Percentiles rank a stretch among this genome's conserved stretches.
phyloP scores from a whole-genome alignment of 2,797 vertebrate species.

The Pantherophis alleghaniensis region DNA sequence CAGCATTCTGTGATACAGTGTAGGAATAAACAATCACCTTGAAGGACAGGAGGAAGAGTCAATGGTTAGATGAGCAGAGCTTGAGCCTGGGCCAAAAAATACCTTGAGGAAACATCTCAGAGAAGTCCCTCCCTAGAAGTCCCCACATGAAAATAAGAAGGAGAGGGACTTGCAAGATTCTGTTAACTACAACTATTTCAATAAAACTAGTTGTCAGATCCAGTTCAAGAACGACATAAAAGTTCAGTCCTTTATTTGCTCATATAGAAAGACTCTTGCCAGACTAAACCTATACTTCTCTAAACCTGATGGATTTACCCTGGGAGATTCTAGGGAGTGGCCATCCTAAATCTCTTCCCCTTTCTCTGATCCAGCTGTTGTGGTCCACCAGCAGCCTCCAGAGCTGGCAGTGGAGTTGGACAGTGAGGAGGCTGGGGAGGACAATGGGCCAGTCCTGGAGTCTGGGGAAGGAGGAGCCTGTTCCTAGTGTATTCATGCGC shows the following conservation, averaged over 20 bases:
- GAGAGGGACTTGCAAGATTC: neutral
- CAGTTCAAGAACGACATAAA: neutral
- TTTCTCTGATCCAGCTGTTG: neutral
- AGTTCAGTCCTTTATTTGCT: neutral
- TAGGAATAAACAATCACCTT: neutral
- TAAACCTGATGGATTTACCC: neutral
- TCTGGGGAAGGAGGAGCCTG: too few relatives aligned
- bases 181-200: neutral
- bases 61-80: neutral
- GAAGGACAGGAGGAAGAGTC: neutral
- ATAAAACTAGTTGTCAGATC: neutral
- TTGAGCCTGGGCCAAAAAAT: neutral
- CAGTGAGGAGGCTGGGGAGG: too few relatives aligned
- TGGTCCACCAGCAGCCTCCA: too few relatives aligned
- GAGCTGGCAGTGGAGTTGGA: too few relatives aligned
- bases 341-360: neutral
- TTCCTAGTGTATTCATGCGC: too few relatives aligned
- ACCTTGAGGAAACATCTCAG: neutral
- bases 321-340: neutral
- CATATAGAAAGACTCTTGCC: neutral
- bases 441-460: too few relatives aligned
- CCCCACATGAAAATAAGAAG: neutral
- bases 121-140: neutral
- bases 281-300: neutral
- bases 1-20: neutral